Evolutionary conservation across 2,797 vertebrate genomes (phyloP), one percentile per base, ranked within the genome.

Genomic region (Graptemys geographica): DNA sequence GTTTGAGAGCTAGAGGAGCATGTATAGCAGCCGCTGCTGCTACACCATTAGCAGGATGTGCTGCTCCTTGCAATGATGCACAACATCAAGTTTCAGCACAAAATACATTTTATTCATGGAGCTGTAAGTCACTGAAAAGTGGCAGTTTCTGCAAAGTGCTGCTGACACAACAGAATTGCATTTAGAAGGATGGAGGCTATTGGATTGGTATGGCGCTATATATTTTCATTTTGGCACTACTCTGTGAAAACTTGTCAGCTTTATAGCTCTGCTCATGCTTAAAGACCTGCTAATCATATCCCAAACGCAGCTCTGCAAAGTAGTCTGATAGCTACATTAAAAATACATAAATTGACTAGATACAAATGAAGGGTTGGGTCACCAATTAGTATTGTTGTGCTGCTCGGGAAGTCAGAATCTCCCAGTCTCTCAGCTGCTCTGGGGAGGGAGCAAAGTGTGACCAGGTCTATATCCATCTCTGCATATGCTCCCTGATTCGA

Each of bases 1-100:
- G 28, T 79, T 69, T 37, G 31, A 25, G 83, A 53, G 56, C 52
- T 79, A 13, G 4, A 9, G 41, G 5, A 47, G 76, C 41, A 13
- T 16, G 12, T 5, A 4, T 41, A n/a, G n/a, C 5, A 23, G 47
- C 0, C 0, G n/a, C 44, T 86, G 28, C 55, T 52, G 25, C 55
- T 56, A 33, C 11, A 10, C 5, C 5, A 21, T 62, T 31, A 44
- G 0, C 27, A 3, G 0, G 37, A 72, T 5, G 33, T 16, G 23
- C 33, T 86, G 6, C 15, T 19, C 5, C 3, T 6, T 15, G 31
- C 4, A 8, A 16, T 4, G 10, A 59, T 56, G 28, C 37, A 31
- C 41, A 69, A 65, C 23, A 9, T 79, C 59, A 80, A 62, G 37
- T 85, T 81, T 41, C 80, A 47, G 31, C 37, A 23, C 69, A 41